Conservation (phyloP, 2,888 invertebrate genomes). For the Trissolcus japonicus region DNA sequence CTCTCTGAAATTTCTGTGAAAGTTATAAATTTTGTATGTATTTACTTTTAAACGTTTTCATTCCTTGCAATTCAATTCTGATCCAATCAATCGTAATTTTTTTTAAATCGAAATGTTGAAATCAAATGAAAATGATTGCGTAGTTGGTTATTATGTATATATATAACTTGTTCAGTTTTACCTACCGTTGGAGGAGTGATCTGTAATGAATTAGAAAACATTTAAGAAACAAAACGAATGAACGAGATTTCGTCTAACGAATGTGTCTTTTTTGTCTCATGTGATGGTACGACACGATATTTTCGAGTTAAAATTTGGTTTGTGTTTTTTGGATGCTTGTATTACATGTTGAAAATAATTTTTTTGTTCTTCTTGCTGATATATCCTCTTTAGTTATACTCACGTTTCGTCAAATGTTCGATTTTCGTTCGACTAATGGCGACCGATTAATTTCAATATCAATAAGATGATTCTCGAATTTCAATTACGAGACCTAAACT, state of each 20-base stretch:
- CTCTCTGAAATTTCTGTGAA: no score
- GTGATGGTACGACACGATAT: conserved; percentile 11
- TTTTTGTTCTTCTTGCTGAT: conserved; percentile 63
- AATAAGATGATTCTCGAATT: conserved; percentile 45
- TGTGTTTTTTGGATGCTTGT: conserved; percentile 65
- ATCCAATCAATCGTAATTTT: no score
- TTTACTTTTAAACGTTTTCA: no score
- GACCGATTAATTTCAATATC: conserved; percentile 42
- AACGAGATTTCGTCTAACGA: conserved; percentile 28
- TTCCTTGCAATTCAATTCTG: no score
- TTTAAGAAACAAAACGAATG: conserved; percentile 14
- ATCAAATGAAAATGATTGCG: conserved; percentile 4
- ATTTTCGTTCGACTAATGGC: conserved; percentile 46
- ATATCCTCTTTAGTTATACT: conserved; percentile 65
- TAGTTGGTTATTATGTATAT: no score
- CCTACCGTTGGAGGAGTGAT: conserved; percentile 46
- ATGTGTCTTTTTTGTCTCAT: conserved; percentile 27
- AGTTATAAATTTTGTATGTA: no score
- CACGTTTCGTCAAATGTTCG: conserved; percentile 63
- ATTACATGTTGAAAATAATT: conserved; percentile 57
- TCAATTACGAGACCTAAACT: conserved; percentile 37
- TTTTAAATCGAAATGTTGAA: not conserved
- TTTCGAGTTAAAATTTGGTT: conserved; percentile 57
- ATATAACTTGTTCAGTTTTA: conserved; percentile 17
- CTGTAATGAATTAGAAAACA: conserved; percentile 38